Conservation (phyloP, 1,140 invertebrate genomes). For the Euura saliciscinereae region DNA sequence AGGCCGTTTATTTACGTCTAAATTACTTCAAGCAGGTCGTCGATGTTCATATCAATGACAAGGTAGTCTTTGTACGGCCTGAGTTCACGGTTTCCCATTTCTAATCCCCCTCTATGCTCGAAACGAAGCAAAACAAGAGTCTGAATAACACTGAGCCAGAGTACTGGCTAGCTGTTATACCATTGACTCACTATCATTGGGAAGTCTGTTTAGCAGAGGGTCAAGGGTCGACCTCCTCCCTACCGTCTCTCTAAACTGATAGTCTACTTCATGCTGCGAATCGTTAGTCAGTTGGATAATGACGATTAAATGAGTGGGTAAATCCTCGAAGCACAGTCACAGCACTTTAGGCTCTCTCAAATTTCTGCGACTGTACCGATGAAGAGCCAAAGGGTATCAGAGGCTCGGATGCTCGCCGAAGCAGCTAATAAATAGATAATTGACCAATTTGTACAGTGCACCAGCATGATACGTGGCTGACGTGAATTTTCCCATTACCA, state of each 20-base stretch:
- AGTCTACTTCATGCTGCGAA: neutral
- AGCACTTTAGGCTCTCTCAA: neutral
- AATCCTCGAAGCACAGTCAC: neutral
- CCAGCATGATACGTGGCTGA: neutral
- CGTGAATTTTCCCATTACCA: neutral
- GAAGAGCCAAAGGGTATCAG: too few species aligned
- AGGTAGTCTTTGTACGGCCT: conserved; percentile 27
- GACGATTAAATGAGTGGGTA: neutral
- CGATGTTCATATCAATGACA: conserved; percentile 33
- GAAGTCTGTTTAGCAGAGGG: conserved; percentile 14
- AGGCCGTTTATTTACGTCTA: conserved; percentile 28
- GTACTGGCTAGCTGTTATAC: neutral
- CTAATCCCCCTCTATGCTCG: neutral
- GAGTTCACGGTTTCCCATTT: conserved; percentile 17
- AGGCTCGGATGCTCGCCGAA: neutral
- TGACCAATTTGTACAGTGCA: neutral
- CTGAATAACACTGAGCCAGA: conserved; percentile 1
- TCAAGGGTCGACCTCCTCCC: conserved; percentile 21
- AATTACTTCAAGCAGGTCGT: conserved; percentile 25
- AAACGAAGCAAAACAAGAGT: neutral
- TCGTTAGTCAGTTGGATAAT: neutral
- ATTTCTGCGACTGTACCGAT: too few species aligned
- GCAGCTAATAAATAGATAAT: neutral
- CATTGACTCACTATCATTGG: conserved; percentile 15
- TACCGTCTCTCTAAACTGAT: conserved; percentile 14